Conservation (phyloP, 2,113 vertebrate species). For the Bungarus multicinctus region DNA sequence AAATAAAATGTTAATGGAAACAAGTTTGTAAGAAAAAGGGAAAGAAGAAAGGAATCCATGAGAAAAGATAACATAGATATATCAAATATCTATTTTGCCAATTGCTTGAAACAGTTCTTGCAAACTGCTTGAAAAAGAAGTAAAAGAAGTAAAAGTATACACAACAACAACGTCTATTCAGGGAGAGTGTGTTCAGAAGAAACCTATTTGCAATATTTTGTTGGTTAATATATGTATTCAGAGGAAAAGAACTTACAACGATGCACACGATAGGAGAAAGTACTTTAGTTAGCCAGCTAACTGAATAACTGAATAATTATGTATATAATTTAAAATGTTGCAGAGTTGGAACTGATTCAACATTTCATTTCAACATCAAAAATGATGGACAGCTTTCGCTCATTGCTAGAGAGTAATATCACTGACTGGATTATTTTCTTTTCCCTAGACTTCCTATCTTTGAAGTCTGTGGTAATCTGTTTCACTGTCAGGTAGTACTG, state of each 20-base stretch:
- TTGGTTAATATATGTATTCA: too few relatives aligned
- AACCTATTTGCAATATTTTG: too few relatives aligned
- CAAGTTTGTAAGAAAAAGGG: background rate
- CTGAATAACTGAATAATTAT: too few relatives aligned
- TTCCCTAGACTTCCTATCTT: background rate
- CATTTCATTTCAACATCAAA: too few relatives aligned
- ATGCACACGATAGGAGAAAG: too few relatives aligned
- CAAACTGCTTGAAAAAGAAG: background rate
- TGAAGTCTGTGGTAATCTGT: background rate
- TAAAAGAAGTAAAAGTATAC: background rate
- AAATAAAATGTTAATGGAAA: background rate
- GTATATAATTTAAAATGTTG: too few relatives aligned
- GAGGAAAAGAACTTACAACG: too few relatives aligned
- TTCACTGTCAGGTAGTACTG: background rate
- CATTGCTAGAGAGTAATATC: background rate
- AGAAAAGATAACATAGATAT: background rate
- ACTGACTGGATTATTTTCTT: background rate
- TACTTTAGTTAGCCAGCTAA: too few relatives aligned
- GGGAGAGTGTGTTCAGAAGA: too few relatives aligned
- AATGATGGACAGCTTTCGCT: too few relatives aligned
- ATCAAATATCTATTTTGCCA: background rate
- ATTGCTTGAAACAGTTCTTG: background rate
- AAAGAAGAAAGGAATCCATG: background rate
- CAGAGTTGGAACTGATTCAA: too few relatives aligned
- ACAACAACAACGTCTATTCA: background rate